Evolutionary conservation across 2,888 invertebrate species (phyloP).

Genomic region (Eulithis testata): DNA sequence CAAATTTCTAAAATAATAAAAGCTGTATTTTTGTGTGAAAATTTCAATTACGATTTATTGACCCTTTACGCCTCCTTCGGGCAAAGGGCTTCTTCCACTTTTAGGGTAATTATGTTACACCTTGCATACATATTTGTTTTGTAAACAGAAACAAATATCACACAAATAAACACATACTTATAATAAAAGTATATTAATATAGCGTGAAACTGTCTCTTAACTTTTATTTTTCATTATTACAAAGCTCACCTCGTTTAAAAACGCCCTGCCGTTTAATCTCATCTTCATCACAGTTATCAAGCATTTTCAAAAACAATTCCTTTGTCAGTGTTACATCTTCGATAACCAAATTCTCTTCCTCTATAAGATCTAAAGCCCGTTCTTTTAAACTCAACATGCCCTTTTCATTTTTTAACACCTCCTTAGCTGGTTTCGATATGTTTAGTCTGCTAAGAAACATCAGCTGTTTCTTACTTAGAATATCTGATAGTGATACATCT

Average conservation of each 20-base stretch:
- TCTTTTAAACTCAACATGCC: background rate
- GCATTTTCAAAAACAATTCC: constrained; percentile 7
- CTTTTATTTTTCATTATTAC: background rate
- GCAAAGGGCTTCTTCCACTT: too few relatives aligned
- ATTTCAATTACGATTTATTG: too few relatives aligned
- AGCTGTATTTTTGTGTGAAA: too few relatives aligned
- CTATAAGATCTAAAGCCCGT: background rate
- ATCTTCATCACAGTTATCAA: background rate
- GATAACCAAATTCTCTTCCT: background rate
- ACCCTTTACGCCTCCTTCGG: too few relatives aligned
- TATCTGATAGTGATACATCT: too few relatives aligned
- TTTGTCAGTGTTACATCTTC: constrained; percentile 3
- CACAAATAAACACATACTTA: too few relatives aligned
- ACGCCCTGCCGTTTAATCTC: background rate
- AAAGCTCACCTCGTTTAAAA: constrained; percentile 2
- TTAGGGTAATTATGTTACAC: too few relatives aligned
- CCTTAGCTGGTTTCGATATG: background rate
- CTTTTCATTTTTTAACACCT: background rate
- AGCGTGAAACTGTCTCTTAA: too few relatives aligned
- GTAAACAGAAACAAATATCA: too few relatives aligned
- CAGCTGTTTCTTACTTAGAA: background rate
- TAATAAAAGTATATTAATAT: too few relatives aligned
- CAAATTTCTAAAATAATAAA: too few relatives aligned
- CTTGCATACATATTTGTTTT: too few relatives aligned
- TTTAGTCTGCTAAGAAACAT: background rate